phyloP scores from a whole-genome alignment of 53 echinoderm and acorn worm genomes.

The Actinopyga echinites region DNA sequence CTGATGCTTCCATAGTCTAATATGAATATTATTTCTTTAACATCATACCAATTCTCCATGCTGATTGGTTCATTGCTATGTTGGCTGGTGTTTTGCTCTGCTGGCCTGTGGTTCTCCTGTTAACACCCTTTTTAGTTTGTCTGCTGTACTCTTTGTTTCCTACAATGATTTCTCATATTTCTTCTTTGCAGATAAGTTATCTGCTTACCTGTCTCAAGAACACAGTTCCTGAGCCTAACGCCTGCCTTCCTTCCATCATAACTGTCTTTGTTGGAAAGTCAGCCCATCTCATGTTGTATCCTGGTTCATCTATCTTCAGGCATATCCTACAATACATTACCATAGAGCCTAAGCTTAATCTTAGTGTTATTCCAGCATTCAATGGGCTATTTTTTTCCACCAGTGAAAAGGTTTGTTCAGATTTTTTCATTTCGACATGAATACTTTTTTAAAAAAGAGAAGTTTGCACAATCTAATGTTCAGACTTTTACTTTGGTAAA shows the following conservation, averaged over 20 bases:
- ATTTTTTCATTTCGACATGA: neutral
- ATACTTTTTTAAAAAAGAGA: too few relatives aligned
- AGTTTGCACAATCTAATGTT: too few relatives aligned
- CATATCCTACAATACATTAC: slow-evolving; percentile 75
- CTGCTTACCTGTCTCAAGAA: slow-evolving; percentile 76
- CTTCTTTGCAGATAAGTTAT: slow-evolving; percentile 65
- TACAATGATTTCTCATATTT: too few relatives aligned
- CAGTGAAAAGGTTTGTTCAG: slow-evolving; percentile 48
- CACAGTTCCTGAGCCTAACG: slow-evolving; percentile 69
- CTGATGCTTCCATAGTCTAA: too few relatives aligned
- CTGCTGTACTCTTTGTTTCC: too few relatives aligned
- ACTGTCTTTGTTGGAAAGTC: slow-evolving; percentile 61
- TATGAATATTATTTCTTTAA: too few relatives aligned
- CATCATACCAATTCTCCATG: too few relatives aligned
- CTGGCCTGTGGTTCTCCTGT: too few relatives aligned
- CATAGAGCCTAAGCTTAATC: slow-evolving; percentile 78
- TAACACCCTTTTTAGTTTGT: too few relatives aligned
- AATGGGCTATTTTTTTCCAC: slow-evolving; percentile 61
- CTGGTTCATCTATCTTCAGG: slow-evolving; percentile 68
- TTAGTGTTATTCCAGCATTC: slow-evolving; percentile 69
- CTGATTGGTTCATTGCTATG: too few relatives aligned
- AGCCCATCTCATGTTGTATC: slow-evolving; percentile 60
- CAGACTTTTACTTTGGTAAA: too few relatives aligned
- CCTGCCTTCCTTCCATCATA: slow-evolving; percentile 62
- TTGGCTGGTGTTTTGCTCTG: too few relatives aligned